These are phyloP conservation scores for Motacilla tschutschensis DNA, from an alignment of 2,113 vertebrate genomes.

Conservation along the genomic window DNA sequence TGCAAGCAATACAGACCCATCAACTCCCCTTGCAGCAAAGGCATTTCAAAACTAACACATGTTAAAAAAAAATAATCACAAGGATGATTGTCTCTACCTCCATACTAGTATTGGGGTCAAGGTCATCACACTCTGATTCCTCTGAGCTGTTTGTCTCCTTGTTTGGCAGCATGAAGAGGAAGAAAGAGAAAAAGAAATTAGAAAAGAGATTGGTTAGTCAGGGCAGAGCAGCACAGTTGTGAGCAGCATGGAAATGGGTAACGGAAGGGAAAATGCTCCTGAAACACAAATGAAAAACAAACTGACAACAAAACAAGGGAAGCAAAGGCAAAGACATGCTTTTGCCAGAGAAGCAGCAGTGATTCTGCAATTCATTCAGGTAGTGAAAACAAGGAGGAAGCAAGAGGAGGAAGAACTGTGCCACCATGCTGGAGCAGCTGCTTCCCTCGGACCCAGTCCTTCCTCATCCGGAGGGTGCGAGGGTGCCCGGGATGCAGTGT, in stretches of 20 bases:
- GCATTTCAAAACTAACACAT: background rate
- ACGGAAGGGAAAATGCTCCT: slow-evolving; percentile 14
- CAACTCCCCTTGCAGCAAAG: background rate
- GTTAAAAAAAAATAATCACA: slow-evolving; percentile 31
- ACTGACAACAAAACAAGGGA: background rate
- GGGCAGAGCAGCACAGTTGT: background rate
- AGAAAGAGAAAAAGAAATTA: slow-evolving; percentile 76
- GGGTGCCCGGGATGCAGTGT: background rate
- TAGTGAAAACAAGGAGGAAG: slow-evolving; percentile 34
- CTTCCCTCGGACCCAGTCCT: background rate
- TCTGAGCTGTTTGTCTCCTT: slow-evolving; percentile 96
- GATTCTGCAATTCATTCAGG: background rate
- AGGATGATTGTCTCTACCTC: slow-evolving; percentile 86
- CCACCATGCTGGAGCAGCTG: slow-evolving; percentile 14
- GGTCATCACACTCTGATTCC: slow-evolving; percentile 97
- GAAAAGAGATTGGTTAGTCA: slow-evolving; percentile 43
- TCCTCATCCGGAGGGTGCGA: background rate
- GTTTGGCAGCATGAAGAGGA: slow-evolving; percentile 76
- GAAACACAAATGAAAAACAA: background rate
- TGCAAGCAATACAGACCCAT: background rate
- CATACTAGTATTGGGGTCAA: slow-evolving; percentile 97
- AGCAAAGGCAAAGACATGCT: slow-evolving; percentile 62
- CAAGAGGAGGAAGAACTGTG: slow-evolving; percentile 29
- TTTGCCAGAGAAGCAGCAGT: slow-evolving; percentile 31
- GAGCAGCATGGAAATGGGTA: slow-evolving; percentile 32